Evolutionary conservation across 2,113 vertebrate species (phyloP), one percentile per base, ranked within the genome.

Genomic region (Daubentonia madagascariensis): DNA sequence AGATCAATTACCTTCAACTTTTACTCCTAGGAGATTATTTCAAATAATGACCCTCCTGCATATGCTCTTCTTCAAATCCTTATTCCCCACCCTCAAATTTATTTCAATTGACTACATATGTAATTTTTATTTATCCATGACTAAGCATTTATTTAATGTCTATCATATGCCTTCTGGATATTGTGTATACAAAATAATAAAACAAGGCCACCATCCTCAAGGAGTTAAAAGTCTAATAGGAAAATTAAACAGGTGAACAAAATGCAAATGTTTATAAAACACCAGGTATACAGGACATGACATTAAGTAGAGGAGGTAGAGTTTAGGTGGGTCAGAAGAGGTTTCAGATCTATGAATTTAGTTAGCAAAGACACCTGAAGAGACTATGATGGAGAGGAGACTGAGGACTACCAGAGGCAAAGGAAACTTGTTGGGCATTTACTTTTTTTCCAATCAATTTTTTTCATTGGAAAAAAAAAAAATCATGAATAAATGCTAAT

Each of bases 1-100:
- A 89, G 43, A 83, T 85, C 43, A 65, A 28, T 81, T 79, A 73
- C 32, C 70, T 94, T 85, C 43, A 85, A 63, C 37, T 61, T 91
- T 96, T 88, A 84, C 63, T 79, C 40, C 80, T 75, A 18, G 18
- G 20, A 91, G 30, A 96, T 85, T 80, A 96, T 87, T 93, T 91
- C 72, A 86, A 87, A 84, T 79, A 75, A 57, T 76, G 67, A 65
- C 7, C 16, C 6, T 59, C 68, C 35, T 96, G 23, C 8, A 57
- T 67, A 72, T 54, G 25, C 23, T 88, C 37, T 50, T 79, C n/a
- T 85, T 96, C 67, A 72, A 76, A 78, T 68, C 14, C 45, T 97
- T 93, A 70, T 73, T 57, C 6, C 17, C 25, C 35, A 13, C 6
- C 8, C 28, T 23, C 59, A 68, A 70, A 81, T 37, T 91, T 35